phyloP scores from a whole-genome alignment of 2,113 vertebrate genomes.

The Willisornis vidua region DNA sequence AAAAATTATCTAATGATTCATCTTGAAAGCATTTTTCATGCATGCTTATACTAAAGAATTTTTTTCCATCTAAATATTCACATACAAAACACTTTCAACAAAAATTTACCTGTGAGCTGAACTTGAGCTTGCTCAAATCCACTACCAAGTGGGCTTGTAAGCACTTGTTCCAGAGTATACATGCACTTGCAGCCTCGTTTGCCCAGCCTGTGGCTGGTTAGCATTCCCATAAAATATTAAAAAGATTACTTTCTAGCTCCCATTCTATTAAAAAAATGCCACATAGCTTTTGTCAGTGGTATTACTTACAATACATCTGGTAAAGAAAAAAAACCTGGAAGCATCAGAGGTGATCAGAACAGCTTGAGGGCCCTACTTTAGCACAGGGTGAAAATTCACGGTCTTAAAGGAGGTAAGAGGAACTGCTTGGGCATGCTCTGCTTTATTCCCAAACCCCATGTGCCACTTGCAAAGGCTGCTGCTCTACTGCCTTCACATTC shows the following conservation, averaged over 20 bases:
- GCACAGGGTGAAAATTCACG: background rate
- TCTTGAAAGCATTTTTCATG: background rate
- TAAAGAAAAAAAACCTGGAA: background rate
- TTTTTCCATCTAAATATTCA: slow-evolving; percentile 10
- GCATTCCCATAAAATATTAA: background rate
- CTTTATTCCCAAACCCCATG: background rate
- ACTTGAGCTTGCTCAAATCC: background rate
- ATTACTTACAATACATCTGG: background rate
- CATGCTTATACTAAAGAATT: background rate
- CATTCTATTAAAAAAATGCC: background rate
- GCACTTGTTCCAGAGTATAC: fast-evolving
- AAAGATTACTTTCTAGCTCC: background rate
- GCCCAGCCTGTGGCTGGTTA: background rate
- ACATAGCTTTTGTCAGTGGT: background rate
- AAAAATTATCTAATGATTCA: slow-evolving; percentile 20
- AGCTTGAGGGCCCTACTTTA: background rate
- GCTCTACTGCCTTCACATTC: background rate
- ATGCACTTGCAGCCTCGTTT: background rate
- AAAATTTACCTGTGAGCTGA: background rate
- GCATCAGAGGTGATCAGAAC: background rate
- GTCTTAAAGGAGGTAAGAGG: background rate
- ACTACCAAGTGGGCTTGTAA: background rate
- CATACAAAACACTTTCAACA: background rate
- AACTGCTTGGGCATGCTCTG: background rate
- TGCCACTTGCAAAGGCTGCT: background rate